Base-by-base conservation (phyloP, 2,113 vertebrate genomes). In the Balaenoptera acutorostrata region DNA sequence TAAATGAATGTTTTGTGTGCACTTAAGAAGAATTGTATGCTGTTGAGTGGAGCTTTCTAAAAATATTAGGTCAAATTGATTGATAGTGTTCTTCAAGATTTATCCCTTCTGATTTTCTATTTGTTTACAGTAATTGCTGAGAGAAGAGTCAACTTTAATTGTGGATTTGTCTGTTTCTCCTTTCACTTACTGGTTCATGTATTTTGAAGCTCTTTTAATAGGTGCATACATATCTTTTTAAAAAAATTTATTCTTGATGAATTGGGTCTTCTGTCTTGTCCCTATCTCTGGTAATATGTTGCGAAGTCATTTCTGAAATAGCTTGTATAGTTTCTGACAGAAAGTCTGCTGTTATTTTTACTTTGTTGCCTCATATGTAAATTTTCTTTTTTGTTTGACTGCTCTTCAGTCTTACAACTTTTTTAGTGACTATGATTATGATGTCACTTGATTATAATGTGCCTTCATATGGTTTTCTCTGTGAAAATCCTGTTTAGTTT, bases 401-500 rank as follows among this genome's bases (percentile, higher is more conserved):
- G 36, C 9, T 83, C 8, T 31, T 29, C 69, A 71, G 21, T 77
- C 23, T n/a, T 39, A 88, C 46, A 33, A 29, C 15, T 88, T 61
- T 82, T 89, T 71, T 18, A 44, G 4, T 85, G 89, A 80, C 27
- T 93, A 7, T 52, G 8, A 52, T 93, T 94, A 77, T 21, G 52
- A 80, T 82, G 41, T 86, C 36, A 72, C 87, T 93, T 92, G 29
- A 49, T 74, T 89, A 75, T 88, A n/a, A 44, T 74, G 20, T 80
- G 10, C 75, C 27, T 93, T 78, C 33, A 8, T 57, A 39, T 83
- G 20, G 46, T 94, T 96, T 92, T 84, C 93, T 96, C 80, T 46
- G 74, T 77, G 49, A 78, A 80, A 90, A 95, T 84, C 7, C 25
- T 52, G n/a, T 39, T 93, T 93, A 90, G 29, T 39, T 61, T 74